Base-by-base conservation (phyloP, 92 coral and sea anemone species). In the Porites rus region DNA sequence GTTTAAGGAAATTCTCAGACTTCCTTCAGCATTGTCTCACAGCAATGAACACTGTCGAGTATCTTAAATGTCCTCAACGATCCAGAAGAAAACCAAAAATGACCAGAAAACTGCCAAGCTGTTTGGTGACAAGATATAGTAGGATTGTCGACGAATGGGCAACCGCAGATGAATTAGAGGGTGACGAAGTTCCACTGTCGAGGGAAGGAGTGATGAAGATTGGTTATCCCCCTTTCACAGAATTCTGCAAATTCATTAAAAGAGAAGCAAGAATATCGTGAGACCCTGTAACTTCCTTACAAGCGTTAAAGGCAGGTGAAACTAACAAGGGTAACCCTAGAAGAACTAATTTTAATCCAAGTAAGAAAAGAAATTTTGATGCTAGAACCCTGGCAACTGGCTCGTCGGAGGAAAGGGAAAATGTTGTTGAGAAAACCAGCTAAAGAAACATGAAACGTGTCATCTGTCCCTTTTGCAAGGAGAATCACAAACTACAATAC, bases 1-100 rank as follows among this genome's bases (percentile, higher is more conserved):
- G 90, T 59, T 81, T 90, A 2, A 79, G 93, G 54, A 84, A 75
- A 17, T 90, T 82, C 58, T 93, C 96, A 6, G 96, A 93, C 74
- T 89, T 89, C 54, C 87, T 92, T 7, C n/a, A n/a, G 13, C 86
- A 92, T 17, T 83, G 87, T 58, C 76, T 14, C 8, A 74, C 93
- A 12, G 84, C 93, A 4, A 86, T 79, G 87, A 59, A 75, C 1
- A 77, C 74, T 9, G 72, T 79, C 9, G 24, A 69, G 70, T 86
- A 82, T 60, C 25, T 71, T 89, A 18, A 86, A 69, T 10, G 90
- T 86, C 16, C 88, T 93, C 14, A 62, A 90, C 78, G 91, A 92
- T 43, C 87, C 25, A 24, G 25, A 24, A 24, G 25, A 24, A 24
- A 24, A 24, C 25, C 25, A 24, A 24, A 24, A 90, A 88, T 24